Evolutionary conservation across 2,888 invertebrate genomes (phyloP), one percentile per base, ranked within the genome.

Genomic region (Ephialtes manifestator): DNA sequence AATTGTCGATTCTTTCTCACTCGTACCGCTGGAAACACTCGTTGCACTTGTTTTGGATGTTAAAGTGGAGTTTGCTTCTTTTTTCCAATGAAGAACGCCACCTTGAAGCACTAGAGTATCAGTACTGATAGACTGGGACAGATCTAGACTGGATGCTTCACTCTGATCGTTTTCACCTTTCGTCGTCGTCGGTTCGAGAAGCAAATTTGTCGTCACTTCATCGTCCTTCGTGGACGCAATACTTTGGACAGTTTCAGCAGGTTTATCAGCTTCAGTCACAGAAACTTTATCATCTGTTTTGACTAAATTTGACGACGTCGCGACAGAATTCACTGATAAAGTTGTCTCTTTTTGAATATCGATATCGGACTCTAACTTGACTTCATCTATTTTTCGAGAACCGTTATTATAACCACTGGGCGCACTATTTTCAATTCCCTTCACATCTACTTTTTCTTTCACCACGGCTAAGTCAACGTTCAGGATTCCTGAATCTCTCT

Each of bases 51-150:
- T 28, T n/a, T 28, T 24, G 8, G 35, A 48, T 5, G 77, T 77
- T 31, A 55, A 35, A 15, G 67, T 51, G 7, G 78, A 11, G 20
- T 53, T 18, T 1, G 24, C 67, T 86, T 89, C 91, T 55, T 87
- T 91, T 74, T 89, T 93, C 4, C 93, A 87, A 46, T 92, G 71
- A 5, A 94, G 70, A 35, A 93, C 89, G 1, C 94, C 94, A 4
- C 90, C 90, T 8, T 91, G 93, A 4, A 94, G 88, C 1, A 93
- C 90, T 31, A 94, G 77, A 1, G 93, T 94, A 82, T 94, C 94
- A 89, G 92, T 94, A 83, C 93, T 92, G 70, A 94, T 91, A 28
- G 88, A 84, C 31, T 87, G 89, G 11, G 75, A 13, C 18, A 74
- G 55, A 43, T 77, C 72, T 2, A 51, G 20, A 85, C 39, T 81